Evolutionary conservation across 2,888 invertebrate genomes (phyloP), one percentile per base, ranked within the genome.

Genomic region (Sesia bembeciformis): DNA sequence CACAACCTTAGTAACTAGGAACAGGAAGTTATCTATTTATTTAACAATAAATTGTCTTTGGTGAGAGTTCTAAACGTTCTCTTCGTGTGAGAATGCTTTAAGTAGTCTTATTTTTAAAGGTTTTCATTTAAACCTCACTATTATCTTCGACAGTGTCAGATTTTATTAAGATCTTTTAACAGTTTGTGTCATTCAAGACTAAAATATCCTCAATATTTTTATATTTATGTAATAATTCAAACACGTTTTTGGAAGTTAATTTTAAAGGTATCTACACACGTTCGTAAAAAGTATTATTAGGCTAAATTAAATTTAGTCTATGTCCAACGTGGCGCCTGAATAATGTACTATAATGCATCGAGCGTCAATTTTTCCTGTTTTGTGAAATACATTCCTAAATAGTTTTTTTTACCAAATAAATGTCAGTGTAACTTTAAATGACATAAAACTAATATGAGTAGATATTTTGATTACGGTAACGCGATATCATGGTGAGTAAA

Each of bases 401-500:
- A 68, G 62, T 76, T 70, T 63, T 64, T 5, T 63, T 62, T 72
- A 70, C 7, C 62, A 67, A 71, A 68, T 66, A 72, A 81, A 76
- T 78, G 78, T 76, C 70, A 74, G 73, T 76, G 73, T 67, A 72
- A 65, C 66, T 74, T 72, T 70, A 70, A 50, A 58, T 73, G 73
- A 75, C 69, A 72, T 74, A 73, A 72, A 76, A 64, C 74, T 78
- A 85, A 78, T 79, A 90, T 90, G 90, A 90, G 84, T 80, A 85
- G 90, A 81, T 90, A 90, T 84, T 90, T 84, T 84, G 90, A 90
- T 82, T 90, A 85, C 80, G 76, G 83, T 78, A 90, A 83, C 79
- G 85, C 83, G 70, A 81, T 90, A 81, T 87, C 90, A 83, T 90
- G 90, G 90, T 90, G 64, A 90, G 90, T 88, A 69, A 65, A 58